Evolutionary conservation across 2,888 invertebrate genomes (phyloP).

Genomic region (Polietes domitor): DNA sequence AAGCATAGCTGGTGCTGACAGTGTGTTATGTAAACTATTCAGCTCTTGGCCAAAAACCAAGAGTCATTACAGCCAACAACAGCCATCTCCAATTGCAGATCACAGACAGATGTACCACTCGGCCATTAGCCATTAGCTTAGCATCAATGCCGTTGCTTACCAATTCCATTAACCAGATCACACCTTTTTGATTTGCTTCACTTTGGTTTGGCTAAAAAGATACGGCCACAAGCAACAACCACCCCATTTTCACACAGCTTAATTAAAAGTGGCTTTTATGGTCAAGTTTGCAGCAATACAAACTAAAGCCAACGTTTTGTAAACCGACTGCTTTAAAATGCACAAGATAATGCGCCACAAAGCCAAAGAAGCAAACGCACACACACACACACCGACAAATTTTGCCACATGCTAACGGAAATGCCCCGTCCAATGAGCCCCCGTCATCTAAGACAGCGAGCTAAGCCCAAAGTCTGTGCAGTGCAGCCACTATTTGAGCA

Average conservation of each 20-base stretch:
- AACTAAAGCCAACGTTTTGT: not conserved
- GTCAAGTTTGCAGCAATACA: conserved; percentile 46
- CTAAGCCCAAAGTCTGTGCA: not conserved
- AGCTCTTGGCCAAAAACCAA: conserved; percentile 50
- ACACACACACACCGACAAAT: too few relatives aligned
- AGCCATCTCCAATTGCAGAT: not conserved
- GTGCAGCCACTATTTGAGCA: conserved; percentile 1
- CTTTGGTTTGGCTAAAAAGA: conserved; percentile 22
- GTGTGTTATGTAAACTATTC: conserved; percentile 51
- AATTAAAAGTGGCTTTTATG: conserved; percentile 66
- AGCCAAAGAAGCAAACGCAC: not conserved
- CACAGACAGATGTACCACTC: not conserved
- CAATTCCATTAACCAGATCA: conserved; percentile 64
- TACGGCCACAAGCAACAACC: conserved; percentile 23
- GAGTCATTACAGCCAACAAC: not conserved
- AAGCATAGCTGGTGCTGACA: too few relatives aligned
- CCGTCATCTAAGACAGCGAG: not conserved
- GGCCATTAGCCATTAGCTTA: not conserved
- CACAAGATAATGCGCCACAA: not conserved
- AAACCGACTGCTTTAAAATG: not conserved
- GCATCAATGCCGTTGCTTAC: conserved; percentile 34
- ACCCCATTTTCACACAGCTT: conserved; percentile 54
- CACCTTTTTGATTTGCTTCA: conserved; percentile 54
- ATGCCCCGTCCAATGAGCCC: not conserved
- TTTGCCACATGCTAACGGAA: conserved; percentile 18